Evolutionary conservation across 1,140 invertebrate genomes (phyloP).

Genomic region (Megathymus violae): DNA sequence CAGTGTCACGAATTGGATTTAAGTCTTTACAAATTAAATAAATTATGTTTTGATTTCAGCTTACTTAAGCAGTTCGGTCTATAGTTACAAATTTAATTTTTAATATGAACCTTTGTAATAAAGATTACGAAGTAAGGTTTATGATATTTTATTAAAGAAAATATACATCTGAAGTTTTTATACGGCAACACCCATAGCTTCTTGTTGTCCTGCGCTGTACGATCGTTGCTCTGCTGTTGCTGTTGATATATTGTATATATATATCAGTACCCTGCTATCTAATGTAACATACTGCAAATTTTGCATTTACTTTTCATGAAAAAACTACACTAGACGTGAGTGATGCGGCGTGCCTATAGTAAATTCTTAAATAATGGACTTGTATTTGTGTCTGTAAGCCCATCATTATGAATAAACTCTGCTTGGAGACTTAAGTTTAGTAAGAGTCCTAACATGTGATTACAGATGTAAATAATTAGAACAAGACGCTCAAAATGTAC

Average conservation of each 20-base stretch:
- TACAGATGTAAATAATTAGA: conserved; percentile 71
- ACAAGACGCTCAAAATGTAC: conserved; percentile 69
- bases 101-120: too few relatives aligned
- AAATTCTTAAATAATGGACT: conserved; percentile 39
- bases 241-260: conserved; percentile 36
- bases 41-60: too few relatives aligned
- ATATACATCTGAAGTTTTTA: neutral
- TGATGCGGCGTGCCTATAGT: conserved; percentile 47
- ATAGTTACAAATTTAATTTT: too few relatives aligned
- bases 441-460: conserved; percentile 69
- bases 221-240: conserved; percentile 31
- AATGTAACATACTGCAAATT: conserved; percentile 29
- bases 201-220: conserved; percentile 23
- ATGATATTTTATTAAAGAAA: too few relatives aligned
- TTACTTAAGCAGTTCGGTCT: too few relatives aligned
- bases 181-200: conserved; percentile 38
- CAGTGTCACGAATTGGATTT: too few relatives aligned
- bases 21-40: too few relatives aligned
- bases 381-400: conserved; percentile 38
- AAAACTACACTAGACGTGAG: conserved; percentile 41
- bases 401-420: conserved; percentile 42
- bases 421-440: conserved; percentile 33
- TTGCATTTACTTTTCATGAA: conserved; percentile 32
- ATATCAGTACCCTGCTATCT: conserved; percentile 7
- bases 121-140: too few relatives aligned